phyloP scores from a whole-genome alignment of 1,140 invertebrate species.

The Atta colombica region DNA sequence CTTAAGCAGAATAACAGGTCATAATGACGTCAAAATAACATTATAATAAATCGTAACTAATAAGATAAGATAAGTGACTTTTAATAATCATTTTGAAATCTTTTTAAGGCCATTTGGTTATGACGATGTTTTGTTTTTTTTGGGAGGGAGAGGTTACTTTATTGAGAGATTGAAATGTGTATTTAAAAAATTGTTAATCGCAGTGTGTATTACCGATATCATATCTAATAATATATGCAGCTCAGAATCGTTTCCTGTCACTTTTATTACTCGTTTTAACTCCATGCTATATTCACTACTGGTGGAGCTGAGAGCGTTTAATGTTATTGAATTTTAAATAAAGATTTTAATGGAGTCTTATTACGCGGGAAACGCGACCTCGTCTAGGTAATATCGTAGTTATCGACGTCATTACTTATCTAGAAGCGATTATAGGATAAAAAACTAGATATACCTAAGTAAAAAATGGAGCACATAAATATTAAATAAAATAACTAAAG shows the following conservation, averaged over 20 bases:
- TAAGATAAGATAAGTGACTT: too few species aligned
- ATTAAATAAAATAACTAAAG: conserved; percentile 46
- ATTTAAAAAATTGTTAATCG: not conserved
- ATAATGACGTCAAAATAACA: too few species aligned
- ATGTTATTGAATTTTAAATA: conserved; percentile 79
- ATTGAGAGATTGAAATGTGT: conserved; percentile 3
- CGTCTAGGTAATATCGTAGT: conserved; percentile 43
- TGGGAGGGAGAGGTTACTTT: not conserved
- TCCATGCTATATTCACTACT: conserved; percentile 16
- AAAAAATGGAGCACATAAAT: conserved; percentile 39
- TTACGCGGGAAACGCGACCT: conserved; percentile 67
- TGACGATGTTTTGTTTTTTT: too few species aligned
- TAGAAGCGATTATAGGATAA: conserved; percentile 58
- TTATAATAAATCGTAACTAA: too few species aligned
- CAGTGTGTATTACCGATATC: not conserved
- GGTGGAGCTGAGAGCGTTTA: conserved; percentile 46
- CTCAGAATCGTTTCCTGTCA: conserved; percentile 39
- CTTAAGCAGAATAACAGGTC: too few species aligned
- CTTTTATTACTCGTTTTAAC: conserved; percentile 51
- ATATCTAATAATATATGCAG: conserved; percentile 20
- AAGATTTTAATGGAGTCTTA: conserved; percentile 79
- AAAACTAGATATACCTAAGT: conserved; percentile 43
- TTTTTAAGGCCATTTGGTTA: too few species aligned
- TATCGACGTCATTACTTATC: conserved; percentile 51
- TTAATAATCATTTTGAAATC: too few species aligned